Base-by-base conservation (phyloP, 2,888 invertebrate genomes). In the Pantelozetes paolii region DNA sequence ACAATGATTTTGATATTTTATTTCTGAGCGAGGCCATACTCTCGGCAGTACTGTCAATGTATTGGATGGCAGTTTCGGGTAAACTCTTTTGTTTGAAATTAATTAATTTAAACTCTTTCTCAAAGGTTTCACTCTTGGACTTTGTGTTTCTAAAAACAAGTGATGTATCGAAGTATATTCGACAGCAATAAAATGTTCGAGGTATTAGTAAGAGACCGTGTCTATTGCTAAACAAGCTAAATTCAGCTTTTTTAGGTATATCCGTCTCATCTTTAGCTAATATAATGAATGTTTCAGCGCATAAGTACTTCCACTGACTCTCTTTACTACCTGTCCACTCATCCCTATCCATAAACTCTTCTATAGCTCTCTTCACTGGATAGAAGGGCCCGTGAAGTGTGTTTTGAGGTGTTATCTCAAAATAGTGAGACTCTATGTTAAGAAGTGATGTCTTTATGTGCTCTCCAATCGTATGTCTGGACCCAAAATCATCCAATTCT, bases 381-480 rank as follows among this genome's bases (percentile, higher is more conserved):
- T 62, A 62, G 32, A 62, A 62, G 2, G 62, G 62, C 1, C 62
- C 62, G 30, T 62, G 62, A 28, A 30, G 28, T 62, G 28, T 18
- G 62, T 30, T 30, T 2, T 28, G 11, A n/a, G 15, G 32, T 2
- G 18, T 20, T 2, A 62, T 62, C 32, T 30, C 30, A 9, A 62
- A 30, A 30, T 62, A 32, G 13, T 62, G 62, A 9, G 30, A 18
- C 32, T 62, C 62, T 6, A 62, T 11, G 18, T 62, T 32, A 30
- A 62, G n/a, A 26, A 20, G 23, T 28, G 48, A 15, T 57, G 57
- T 28, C 50, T n/a, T 5, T 50, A 2, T 26, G 23, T 11, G 6
- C 23, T 57, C 57, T 8, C 20, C 50, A 50, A 50, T 11, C 9
- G 50, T 50, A n/a, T n/a, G n/a, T n/a, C n/a, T n/a, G n/a, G n/a